A percentile compares a stretch with the other conserved stretches of the same genome.
These are phyloP conservation scores for Lepidonotus clava DNA, from an alignment of 2,888 invertebrate species.

Conservation along the genomic window DNA sequence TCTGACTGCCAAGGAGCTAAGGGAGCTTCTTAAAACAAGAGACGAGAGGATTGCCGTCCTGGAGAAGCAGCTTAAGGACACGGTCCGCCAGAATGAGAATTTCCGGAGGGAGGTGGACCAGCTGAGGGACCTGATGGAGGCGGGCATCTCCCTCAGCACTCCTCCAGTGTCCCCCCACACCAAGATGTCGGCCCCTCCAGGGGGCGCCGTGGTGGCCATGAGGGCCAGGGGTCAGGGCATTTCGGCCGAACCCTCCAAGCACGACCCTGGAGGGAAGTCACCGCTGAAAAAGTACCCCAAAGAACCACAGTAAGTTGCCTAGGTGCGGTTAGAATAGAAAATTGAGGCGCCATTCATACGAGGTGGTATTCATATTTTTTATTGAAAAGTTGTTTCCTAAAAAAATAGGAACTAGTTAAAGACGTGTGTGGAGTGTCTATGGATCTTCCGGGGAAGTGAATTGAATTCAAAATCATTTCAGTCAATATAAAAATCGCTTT, in stretches of 20 bases:
- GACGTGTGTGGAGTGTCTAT: too few species aligned
- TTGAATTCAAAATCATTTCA: too few species aligned
- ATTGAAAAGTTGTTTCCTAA: neutral
- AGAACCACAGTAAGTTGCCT: neutral
- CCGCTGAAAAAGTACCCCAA: neutral
- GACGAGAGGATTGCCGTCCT: neutral
- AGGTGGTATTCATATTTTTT: too few species aligned
- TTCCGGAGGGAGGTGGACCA: neutral
- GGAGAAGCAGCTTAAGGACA: neutral
- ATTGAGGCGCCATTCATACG: too few species aligned
- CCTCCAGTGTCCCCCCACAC: too few species aligned
- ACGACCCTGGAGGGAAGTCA: neutral
- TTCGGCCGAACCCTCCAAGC: neutral
- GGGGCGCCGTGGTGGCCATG: neutral
- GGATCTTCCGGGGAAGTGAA: too few species aligned
- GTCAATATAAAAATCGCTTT: too few species aligned
- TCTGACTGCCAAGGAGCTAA: neutral
- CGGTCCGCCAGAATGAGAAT: neutral
- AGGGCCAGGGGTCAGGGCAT: conserved; percentile 1
- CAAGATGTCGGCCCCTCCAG: neutral
- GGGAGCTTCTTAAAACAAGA: neutral
- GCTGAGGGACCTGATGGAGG: neutral
- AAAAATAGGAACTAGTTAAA: neutral
- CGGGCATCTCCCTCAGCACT: neutral
- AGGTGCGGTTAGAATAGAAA: too few species aligned